phyloP scores from a whole-genome alignment of 2,888 invertebrate genomes.

The Tetramorium bicarinatum region DNA sequence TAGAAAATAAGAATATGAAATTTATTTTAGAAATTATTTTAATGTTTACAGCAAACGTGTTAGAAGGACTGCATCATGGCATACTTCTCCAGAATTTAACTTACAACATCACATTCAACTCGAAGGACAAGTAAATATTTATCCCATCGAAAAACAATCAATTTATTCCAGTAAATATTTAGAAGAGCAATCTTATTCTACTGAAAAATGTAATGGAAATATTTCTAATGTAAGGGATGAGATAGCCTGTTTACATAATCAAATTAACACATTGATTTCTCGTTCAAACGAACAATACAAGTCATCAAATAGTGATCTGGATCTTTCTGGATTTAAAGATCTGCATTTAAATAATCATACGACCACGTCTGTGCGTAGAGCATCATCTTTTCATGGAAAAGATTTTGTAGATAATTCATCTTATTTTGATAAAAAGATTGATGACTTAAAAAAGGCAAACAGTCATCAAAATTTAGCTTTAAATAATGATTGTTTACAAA shows the following conservation, averaged over 20 bases:
- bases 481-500: conserved; percentile 45
- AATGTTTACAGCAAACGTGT: conserved; percentile 75
- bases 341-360: conserved; percentile 80
- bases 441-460: conserved; percentile 81
- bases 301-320: conserved; percentile 74
- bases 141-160: conserved; percentile 73
- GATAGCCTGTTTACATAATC: conserved; percentile 74
- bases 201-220: conserved; percentile 49
- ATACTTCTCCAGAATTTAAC: conserved; percentile 84
- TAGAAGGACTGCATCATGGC: conserved; percentile 90
- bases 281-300: conserved; percentile 81
- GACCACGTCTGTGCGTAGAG: conserved; percentile 76
- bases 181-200: conserved; percentile 36
- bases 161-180: conserved; percentile 41
- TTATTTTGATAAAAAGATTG: conserved; percentile 80
- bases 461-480: conserved; percentile 76
- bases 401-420: conserved; percentile 78
- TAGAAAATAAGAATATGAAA: conserved; percentile 17
- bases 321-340: conserved; percentile 70
- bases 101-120: conserved; percentile 60
- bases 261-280: conserved; percentile 79
- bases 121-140: conserved; percentile 83
- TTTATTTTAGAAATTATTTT: background rate
- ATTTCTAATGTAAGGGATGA: conserved; percentile 76
- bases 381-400: conserved; percentile 84